Percentiles rank a stretch among this genome's conserved stretches.
Conservation (phyloP, 2,797 vertebrate species). For the Tapera naevia region DNA sequence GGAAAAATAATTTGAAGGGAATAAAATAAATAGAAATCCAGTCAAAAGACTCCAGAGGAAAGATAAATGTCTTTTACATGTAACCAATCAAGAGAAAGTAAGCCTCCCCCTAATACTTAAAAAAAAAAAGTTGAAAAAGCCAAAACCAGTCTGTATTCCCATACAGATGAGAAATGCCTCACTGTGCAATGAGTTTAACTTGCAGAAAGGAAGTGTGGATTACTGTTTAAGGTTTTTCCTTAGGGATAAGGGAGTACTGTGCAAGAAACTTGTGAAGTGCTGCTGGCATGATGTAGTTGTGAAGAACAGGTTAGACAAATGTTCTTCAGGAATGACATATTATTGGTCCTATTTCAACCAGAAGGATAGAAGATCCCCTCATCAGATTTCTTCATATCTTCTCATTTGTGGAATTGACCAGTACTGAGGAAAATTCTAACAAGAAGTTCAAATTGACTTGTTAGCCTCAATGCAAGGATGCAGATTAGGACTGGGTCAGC, state of each 20-base stretch:
- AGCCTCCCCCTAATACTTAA: neutral
- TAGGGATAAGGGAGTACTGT: neutral
- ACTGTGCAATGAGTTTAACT: neutral
- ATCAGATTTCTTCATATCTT: neutral
- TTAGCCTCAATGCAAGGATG: neutral
- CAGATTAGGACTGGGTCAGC: neutral
- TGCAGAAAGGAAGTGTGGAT: neutral
- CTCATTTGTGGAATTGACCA: neutral
- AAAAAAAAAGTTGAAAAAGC: neutral
- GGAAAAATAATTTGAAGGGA: neutral
- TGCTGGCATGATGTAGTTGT: neutral
- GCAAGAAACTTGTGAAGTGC: neutral
- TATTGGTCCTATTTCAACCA: neutral
- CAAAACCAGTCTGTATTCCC: neutral
- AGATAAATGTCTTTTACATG: neutral
- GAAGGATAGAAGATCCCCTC: neutral
- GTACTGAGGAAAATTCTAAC: neutral
- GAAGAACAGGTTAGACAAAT: neutral
- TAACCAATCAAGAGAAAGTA: neutral
- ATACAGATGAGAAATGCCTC: neutral
- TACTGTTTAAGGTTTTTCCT: neutral
- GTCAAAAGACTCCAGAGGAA: neutral
- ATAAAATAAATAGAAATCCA: neutral
- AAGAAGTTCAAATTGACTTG: neutral
- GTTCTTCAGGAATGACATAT: fast-evolving